phyloP scores from a whole-genome alignment of 2,113 vertebrate genomes.

The Spilogale gracilis region DNA sequence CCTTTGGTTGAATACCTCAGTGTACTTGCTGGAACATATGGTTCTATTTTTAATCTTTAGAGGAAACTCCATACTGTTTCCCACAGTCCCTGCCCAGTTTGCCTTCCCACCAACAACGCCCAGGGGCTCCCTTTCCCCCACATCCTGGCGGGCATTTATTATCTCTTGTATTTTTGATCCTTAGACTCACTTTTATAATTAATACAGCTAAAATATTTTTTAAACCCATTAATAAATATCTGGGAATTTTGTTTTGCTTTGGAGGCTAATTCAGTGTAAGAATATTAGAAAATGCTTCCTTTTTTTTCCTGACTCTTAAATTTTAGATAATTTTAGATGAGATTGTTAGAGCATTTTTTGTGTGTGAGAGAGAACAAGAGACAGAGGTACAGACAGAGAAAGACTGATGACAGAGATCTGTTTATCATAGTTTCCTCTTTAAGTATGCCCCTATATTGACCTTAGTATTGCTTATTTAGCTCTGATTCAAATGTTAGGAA shows the following conservation, averaged over 20 bases:
- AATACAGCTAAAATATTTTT: background rate
- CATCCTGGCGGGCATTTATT: background rate
- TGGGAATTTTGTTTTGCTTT: background rate
- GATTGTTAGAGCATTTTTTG: background rate
- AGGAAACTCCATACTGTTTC: background rate
- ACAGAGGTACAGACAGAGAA: background rate
- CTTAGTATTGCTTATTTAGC: background rate
- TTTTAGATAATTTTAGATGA: background rate
- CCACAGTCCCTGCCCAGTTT: background rate
- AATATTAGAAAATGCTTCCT: background rate
- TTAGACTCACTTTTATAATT: background rate
- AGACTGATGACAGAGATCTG: background rate
- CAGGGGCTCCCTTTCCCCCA: background rate
- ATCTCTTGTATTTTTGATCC: background rate
- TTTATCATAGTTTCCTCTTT: background rate
- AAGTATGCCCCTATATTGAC: background rate
- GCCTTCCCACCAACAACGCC: background rate
- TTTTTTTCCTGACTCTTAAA: background rate
- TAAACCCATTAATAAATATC: background rate
- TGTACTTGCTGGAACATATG: background rate
- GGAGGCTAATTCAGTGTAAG: background rate
- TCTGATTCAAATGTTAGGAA: background rate
- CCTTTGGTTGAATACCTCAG: background rate
- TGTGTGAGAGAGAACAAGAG: background rate
- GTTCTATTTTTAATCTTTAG: background rate